Conservation (phyloP, 2,113 vertebrate species). For the Oreotrochilus melanogaster region DNA sequence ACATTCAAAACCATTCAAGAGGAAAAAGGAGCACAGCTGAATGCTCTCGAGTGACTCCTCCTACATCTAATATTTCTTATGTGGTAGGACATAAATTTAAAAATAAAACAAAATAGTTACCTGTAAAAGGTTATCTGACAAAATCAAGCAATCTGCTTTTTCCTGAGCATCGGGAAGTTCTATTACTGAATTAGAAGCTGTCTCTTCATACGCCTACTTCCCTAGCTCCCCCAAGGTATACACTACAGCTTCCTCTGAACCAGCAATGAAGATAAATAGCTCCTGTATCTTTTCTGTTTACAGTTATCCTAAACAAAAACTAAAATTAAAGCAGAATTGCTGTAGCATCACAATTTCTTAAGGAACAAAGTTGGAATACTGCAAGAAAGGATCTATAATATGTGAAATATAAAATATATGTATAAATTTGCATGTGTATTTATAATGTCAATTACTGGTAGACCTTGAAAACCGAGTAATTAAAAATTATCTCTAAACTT, state of each 20-base stretch:
- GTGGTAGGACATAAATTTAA: background rate
- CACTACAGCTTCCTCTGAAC: constrained; percentile 7
- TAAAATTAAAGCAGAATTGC: constrained; percentile 6
- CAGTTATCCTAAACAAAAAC: constrained; percentile 54
- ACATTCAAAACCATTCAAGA: background rate
- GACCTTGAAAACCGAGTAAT: background rate
- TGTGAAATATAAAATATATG: background rate
- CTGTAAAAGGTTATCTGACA: background rate
- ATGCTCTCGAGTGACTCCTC: background rate
- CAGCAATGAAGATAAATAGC: constrained; percentile 49
- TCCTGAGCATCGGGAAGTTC: background rate
- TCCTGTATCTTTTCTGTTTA: background rate
- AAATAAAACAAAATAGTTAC: background rate
- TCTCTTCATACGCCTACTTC: constrained; percentile 11
- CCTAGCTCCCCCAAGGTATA: constrained; percentile 28
- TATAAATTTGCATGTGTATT: background rate
- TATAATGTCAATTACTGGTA: background rate
- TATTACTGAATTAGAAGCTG: constrained; percentile 42
- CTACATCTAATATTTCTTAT: background rate
- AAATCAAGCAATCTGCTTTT: background rate
- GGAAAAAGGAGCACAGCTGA: background rate
- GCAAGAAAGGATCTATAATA: background rate
- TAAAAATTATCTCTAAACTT: background rate
- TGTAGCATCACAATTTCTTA: background rate
- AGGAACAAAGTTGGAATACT: background rate